phyloP scores from a whole-genome alignment of 1,140 invertebrate genomes.

The Sinonovacula constricta region DNA sequence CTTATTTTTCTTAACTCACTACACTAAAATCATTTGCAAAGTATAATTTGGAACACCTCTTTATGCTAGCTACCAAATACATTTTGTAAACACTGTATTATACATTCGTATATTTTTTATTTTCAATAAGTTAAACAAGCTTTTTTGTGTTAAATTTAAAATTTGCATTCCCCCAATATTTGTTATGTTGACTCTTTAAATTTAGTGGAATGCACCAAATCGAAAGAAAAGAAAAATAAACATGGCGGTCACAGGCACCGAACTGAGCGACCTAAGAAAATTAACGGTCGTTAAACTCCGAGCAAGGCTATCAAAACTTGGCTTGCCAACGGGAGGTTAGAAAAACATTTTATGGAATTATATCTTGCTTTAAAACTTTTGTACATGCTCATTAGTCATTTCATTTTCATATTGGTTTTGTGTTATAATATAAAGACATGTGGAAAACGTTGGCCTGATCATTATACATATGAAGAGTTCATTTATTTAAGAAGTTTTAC shows the following conservation, averaged over 20 bases:
- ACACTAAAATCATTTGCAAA: no score
- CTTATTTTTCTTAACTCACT: no score
- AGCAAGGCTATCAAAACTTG: constrained; percentile 61
- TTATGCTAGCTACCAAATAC: no score
- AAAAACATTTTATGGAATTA: neutral
- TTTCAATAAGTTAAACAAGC: no score
- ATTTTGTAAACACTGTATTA: no score
- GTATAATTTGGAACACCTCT: no score
- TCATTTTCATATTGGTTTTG: neutral
- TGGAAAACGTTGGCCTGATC: neutral
- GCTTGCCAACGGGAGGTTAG: constrained; percentile 62
- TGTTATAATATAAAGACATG: neutral
- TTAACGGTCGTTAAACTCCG: constrained; percentile 72
- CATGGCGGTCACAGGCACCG: constrained; percentile 35
- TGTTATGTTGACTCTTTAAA: no score
- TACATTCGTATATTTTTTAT: no score
- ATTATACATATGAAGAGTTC: neutral
- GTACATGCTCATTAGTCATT: neutral
- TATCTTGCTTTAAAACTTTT: neutral
- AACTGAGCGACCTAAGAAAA: constrained; percentile 51
- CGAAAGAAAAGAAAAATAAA: constrained; percentile 34
- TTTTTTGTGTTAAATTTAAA: no score
- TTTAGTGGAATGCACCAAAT: no score
- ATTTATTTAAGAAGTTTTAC: no score
- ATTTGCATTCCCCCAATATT: no score